Evolutionary conservation across 1,140 invertebrate species (phyloP).

Genomic region (Caligus rogercresseyi): DNA sequence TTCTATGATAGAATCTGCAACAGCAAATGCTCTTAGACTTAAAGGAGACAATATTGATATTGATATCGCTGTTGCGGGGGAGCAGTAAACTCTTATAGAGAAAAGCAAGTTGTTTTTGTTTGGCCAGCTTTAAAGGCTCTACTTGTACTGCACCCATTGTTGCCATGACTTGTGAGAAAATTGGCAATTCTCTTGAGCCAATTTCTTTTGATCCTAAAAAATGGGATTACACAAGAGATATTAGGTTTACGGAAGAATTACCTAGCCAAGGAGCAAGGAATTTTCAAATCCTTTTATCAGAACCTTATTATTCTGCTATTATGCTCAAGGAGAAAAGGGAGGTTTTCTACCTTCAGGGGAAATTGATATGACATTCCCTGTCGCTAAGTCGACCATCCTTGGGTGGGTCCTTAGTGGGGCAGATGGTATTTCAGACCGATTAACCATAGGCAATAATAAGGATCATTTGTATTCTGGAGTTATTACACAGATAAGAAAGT

Average conservation of each 20-base stretch:
- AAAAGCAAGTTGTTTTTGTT: neutral
- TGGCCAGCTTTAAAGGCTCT: neutral
- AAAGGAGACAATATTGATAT: neutral
- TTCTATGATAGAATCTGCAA: neutral
- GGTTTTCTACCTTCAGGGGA: neutral
- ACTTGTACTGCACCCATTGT: neutral
- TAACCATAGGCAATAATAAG: neutral
- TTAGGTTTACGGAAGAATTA: neutral
- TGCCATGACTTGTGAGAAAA: neutral
- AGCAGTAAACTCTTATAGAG: neutral
- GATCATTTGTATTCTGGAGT: neutral
- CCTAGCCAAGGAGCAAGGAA: neutral
- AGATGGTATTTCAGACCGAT: neutral
- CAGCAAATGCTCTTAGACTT: neutral
- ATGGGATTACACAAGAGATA: neutral
- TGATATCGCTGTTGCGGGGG: constrained; percentile 1
- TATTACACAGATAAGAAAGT: neutral
- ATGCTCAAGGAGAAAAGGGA: neutral
- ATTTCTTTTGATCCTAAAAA: neutral
- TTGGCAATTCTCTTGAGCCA: neutral
- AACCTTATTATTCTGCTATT: constrained; percentile 3
- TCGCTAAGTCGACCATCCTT: neutral
- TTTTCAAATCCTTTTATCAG: neutral
- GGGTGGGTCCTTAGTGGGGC: constrained; percentile 5
- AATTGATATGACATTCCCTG: neutral